Conservation (phyloP, 2,797 vertebrate species). For the Pyrocephalus nanus region DNA sequence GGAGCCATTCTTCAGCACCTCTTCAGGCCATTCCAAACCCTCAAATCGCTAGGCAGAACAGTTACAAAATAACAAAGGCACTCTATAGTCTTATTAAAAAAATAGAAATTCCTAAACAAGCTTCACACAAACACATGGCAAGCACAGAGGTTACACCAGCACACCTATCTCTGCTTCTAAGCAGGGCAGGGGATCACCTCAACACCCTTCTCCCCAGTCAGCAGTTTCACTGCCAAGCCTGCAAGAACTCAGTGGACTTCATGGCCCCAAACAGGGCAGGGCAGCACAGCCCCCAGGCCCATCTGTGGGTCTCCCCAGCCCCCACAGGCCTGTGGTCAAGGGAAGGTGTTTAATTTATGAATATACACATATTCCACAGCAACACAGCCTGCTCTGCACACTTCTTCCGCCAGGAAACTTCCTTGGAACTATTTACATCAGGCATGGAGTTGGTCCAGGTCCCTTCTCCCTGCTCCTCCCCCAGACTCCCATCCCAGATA, state of each 20-base stretch:
- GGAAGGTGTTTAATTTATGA: background rate
- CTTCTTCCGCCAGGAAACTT: background rate
- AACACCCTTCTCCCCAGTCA: background rate
- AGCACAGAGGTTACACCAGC: background rate
- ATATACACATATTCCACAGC: background rate
- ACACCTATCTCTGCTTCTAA: fast-evolving
- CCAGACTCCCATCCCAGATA: background rate
- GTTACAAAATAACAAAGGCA: background rate
- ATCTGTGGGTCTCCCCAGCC: background rate
- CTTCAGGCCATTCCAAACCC: background rate
- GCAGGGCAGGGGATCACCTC: background rate
- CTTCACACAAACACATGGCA: background rate
- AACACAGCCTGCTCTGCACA: background rate
- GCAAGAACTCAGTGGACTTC: background rate
- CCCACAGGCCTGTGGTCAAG: background rate
- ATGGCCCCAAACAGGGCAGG: background rate
- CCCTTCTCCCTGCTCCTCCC: background rate
- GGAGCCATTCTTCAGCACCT: background rate
- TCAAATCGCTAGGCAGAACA: background rate
- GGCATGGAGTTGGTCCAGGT: background rate
- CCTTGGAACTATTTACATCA: background rate
- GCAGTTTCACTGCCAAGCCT: background rate
- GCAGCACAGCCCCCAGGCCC: background rate
- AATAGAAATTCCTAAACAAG: fast-evolving
- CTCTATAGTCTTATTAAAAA: background rate